phyloP scores from a whole-genome alignment of 2,888 invertebrate genomes.

The Chorisops tibialis region DNA sequence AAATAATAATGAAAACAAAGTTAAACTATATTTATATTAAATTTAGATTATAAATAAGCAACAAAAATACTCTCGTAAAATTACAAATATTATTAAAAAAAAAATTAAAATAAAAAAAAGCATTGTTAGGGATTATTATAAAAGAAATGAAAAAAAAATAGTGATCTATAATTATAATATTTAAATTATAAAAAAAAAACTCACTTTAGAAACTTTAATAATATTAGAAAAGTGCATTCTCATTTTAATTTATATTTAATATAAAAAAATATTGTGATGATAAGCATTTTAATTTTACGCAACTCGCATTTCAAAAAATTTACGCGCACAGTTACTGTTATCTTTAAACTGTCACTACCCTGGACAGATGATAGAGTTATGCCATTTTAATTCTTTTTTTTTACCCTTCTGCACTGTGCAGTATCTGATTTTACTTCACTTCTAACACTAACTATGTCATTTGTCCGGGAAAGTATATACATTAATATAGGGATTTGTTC shows the following conservation, averaged over 20 bases:
- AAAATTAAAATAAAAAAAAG: conserved; percentile 10
- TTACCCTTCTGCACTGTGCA: no score
- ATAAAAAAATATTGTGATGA: no score
- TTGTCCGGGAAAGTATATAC: no score
- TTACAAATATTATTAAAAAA: conserved; percentile 24
- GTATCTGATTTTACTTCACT: no score
- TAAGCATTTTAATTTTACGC: no score
- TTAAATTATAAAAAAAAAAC: conserved; percentile 11
- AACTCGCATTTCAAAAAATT: no score
- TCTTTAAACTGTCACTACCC: no score
- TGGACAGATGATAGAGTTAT: no score
- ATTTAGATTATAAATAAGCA: conserved; percentile 24
- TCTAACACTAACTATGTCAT: no score
- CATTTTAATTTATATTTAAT: conserved; percentile 2
- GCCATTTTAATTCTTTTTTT: no score
- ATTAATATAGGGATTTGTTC: no score
- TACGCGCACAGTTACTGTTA: no score
- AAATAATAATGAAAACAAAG: conserved; percentile 11
- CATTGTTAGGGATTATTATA: conserved; percentile 24
- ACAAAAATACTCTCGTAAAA: conserved; percentile 25
- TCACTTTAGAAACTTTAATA: conserved; percentile 18
- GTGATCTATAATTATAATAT: conserved; percentile 17
- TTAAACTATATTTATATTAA: conserved; percentile 28
- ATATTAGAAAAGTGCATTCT: conserved; percentile 22
- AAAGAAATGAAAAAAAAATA: conserved; percentile 1